phyloP scores from a whole-genome alignment of 2,797 vertebrate species.

The Numenius phaeopus region DNA sequence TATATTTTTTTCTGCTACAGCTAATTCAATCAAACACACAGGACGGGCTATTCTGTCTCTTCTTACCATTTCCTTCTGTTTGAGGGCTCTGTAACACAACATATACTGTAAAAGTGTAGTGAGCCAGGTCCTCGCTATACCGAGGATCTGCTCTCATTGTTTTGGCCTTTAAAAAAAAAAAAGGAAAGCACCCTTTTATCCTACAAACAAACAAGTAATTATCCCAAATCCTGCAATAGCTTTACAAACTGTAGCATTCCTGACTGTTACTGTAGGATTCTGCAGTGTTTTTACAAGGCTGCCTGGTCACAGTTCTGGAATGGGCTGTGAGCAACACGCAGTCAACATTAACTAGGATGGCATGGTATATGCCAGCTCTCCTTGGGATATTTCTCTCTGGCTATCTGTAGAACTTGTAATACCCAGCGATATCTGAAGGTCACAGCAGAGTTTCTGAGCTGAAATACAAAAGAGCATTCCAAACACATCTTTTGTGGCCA shows the following conservation, averaged over 20 bases:
- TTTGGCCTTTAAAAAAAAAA: neutral
- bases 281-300: constrained; percentile 7
- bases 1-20: constrained; percentile 33
- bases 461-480: constrained; percentile 72
- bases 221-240: constrained; percentile 34
- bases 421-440: constrained; percentile 67
- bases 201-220: constrained; percentile 39
- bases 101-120: neutral
- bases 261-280: constrained; percentile 9
- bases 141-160: neutral
- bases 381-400: constrained; percentile 59
- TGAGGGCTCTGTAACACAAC: neutral
- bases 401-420: constrained; percentile 60
- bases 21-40: constrained; percentile 29
- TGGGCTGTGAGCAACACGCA: neutral
- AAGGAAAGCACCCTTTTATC: neutral
- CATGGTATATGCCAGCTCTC: neutral
- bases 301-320: constrained; percentile 13
- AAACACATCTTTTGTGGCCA: constrained; percentile 65
- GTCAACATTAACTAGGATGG: constrained; percentile 41
- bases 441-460: constrained; percentile 61
- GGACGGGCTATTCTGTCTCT: neutral
- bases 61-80: neutral
- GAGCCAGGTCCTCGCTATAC: neutral
- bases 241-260: constrained; percentile 28